phyloP scores from a whole-genome alignment of 2,113 vertebrate species.

The Phalacrocorax carbo region DNA sequence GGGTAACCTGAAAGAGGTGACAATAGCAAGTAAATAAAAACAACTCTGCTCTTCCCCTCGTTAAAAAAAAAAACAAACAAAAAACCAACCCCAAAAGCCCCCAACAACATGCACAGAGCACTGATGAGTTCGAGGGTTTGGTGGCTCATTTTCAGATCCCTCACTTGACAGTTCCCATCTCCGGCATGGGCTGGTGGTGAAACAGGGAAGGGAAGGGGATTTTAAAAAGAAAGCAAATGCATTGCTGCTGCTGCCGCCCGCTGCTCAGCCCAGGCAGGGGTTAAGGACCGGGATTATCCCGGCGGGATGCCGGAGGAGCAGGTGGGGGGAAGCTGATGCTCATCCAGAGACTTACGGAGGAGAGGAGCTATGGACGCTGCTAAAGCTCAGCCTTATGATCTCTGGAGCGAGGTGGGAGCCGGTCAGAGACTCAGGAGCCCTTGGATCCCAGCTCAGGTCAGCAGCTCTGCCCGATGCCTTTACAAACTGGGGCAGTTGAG shows the following conservation, averaged over 20 bases:
- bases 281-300: background rate
- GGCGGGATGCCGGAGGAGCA: background rate
- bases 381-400: background rate
- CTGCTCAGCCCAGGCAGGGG: background rate
- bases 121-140: background rate
- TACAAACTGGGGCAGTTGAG: background rate
- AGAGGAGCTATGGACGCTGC: background rate
- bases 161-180: background rate
- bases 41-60: background rate
- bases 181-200: background rate
- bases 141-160: background rate
- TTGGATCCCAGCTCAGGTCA: background rate
- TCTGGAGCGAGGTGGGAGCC: background rate
- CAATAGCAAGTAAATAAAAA: background rate
- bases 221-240: background rate
- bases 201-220: background rate
- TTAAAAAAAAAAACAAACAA: background rate
- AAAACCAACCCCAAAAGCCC: too few species aligned
- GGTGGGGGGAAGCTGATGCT: background rate
- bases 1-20: background rate
- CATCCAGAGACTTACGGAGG: background rate
- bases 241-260: background rate
- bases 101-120: accelerated
- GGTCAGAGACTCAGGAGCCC: background rate
- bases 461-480: background rate